A percentile compares a stretch with the other conserved stretches of the same genome.
Conservation (phyloP, 1,140 invertebrate genomes). For the Hylaeus anthracinus region DNA sequence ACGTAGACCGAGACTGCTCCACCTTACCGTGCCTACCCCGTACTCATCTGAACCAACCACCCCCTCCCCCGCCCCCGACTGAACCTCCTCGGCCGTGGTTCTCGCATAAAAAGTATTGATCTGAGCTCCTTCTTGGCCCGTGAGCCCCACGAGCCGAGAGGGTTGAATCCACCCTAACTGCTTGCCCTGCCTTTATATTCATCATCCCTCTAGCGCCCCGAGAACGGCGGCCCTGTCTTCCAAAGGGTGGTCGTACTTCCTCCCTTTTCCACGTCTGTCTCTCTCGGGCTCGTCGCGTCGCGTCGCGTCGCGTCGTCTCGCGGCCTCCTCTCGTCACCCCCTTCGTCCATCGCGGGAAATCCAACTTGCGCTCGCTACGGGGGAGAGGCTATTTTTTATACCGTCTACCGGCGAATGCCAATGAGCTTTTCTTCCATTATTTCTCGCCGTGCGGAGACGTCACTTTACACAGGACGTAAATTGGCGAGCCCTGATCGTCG, state of each 20-base stretch:
- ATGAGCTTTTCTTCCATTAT: slow-evolving; percentile 45
- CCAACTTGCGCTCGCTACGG: slow-evolving; percentile 49
- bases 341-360: slow-evolving; percentile 50
- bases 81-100: slow-evolving; percentile 57
- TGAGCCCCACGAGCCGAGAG: slow-evolving; percentile 71
- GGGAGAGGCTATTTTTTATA: slow-evolving; percentile 64
- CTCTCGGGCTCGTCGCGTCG: slow-evolving; percentile 3
- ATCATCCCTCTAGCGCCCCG: slow-evolving; percentile 66
- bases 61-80: slow-evolving; percentile 33
- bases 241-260: slow-evolving; percentile 45
- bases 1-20: slow-evolving; percentile 45
- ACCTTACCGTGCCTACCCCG: slow-evolving; percentile 60
- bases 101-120: slow-evolving; percentile 80
- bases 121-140: slow-evolving; percentile 69
- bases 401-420: slow-evolving; percentile 53
- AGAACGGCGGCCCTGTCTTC: slow-evolving; percentile 57
- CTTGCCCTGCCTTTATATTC: slow-evolving; percentile 70
- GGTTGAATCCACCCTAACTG: slow-evolving; percentile 78
- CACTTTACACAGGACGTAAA: background rate
- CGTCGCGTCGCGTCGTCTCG: background rate
- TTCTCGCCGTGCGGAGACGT: background rate
- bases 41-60: slow-evolving; percentile 60
- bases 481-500: background rate
- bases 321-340: slow-evolving; percentile 41
- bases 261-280: slow-evolving; percentile 30